These are phyloP conservation scores for Bhutanitis thaidina DNA, from an alignment of 2,888 invertebrate genomes.

Conservation along the genomic window DNA sequence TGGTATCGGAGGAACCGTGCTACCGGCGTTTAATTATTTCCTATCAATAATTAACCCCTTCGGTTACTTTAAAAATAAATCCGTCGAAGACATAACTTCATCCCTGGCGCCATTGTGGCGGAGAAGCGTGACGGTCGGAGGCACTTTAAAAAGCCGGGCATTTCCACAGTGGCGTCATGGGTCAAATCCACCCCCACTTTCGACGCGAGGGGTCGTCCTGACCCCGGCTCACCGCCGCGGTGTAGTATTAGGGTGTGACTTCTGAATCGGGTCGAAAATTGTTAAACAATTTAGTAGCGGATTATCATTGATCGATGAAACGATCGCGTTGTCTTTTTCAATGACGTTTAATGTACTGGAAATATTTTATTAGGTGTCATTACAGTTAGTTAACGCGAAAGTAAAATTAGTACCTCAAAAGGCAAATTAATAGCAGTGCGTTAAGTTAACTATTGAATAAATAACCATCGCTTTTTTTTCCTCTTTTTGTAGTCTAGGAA, in stretches of 20 bases:
- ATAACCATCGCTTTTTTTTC: no score
- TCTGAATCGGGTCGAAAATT: slow-evolving; percentile 19
- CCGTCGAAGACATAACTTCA: neutral
- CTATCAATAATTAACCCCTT: no score
- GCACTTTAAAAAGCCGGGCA: slow-evolving; percentile 16
- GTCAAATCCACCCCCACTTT: slow-evolving; percentile 23
- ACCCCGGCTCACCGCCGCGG: slow-evolving; percentile 8
- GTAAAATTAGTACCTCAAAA: no score
- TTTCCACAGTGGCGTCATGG: slow-evolving; percentile 22
- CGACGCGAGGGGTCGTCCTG: slow-evolving; percentile 10
- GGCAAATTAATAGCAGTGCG: no score
- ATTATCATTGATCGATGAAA: slow-evolving; percentile 17
- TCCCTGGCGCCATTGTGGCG: slow-evolving; percentile 1
- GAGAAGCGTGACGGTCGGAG: slow-evolving; percentile 17
- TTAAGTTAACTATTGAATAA: no score
- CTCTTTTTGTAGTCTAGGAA: no score
- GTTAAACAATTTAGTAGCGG: slow-evolving; percentile 18
- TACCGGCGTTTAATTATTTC: no score
- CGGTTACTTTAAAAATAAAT: no score
- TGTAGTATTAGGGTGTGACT: slow-evolving; percentile 18
- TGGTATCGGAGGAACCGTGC: no score
- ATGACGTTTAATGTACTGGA: slow-evolving; percentile 8
- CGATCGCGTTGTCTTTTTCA: slow-evolving; percentile 10
- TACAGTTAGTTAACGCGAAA: no score
- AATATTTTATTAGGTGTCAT: no score